Conservation (phyloP, 2,113 vertebrate genomes). For the Lamprologus lemairii region DNA sequence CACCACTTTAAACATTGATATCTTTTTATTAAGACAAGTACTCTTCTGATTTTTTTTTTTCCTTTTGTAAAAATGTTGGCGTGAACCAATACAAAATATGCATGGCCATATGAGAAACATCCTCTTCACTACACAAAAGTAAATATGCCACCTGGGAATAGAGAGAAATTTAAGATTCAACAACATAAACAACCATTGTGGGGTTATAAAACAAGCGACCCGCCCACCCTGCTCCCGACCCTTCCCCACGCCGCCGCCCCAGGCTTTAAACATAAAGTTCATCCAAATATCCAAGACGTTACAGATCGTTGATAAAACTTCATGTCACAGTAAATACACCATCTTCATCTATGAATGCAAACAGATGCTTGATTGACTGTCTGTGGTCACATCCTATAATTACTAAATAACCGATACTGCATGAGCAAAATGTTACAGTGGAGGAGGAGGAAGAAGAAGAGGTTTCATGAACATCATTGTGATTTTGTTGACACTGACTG, state of each 20-base stretch:
- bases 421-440: constrained; percentile 50
- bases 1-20: constrained; percentile 72
- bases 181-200: constrained; percentile 48
- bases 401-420: constrained; percentile 50
- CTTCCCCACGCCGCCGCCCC: not conserved
- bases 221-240: not conserved
- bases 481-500: constrained; percentile 61
- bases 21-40: constrained; percentile 82
- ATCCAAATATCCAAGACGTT: constrained; percentile 56
- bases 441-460: constrained; percentile 26
- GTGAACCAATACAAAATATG: constrained; percentile 80
- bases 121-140: constrained; percentile 67
- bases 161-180: constrained; percentile 61
- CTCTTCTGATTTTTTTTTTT: constrained; percentile 71
- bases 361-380: constrained; percentile 36
- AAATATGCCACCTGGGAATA: constrained; percentile 52
- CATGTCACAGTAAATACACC: constrained; percentile 66
- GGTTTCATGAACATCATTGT: constrained; percentile 46
- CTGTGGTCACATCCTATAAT: constrained; percentile 50
- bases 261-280: constrained; percentile 47
- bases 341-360: constrained; percentile 44
- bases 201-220: constrained; percentile 41
- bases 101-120: constrained; percentile 72
- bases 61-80: constrained; percentile 78
- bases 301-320: constrained; percentile 53